Base-by-base conservation (phyloP, 2,797 vertebrate genomes). In the Pterois miles region DNA sequence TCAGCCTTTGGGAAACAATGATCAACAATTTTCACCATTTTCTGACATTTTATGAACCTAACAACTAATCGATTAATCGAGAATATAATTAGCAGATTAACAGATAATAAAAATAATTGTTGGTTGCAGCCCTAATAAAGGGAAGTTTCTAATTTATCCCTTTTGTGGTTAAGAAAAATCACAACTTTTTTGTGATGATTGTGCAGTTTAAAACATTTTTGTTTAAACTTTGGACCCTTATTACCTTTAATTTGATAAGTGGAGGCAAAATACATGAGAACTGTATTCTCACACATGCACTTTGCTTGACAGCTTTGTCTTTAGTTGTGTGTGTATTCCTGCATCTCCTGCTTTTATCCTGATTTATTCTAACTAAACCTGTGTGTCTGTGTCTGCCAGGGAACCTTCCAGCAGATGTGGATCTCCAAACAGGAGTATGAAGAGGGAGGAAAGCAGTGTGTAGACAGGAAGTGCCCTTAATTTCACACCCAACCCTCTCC, bases 331-430 rank as follows among this genome's bases (percentile, higher is more conserved):
- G 34, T 71, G 7, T n/a, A 2, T 43, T 29, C 4, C 4, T 58
- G 22, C 1, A 13, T 34, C 6, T 29, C 53, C 20, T 9, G 5
- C 23, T 46, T 34, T 3, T 9, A 22, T 34, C 10, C 12, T 8
- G 11, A 43, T 13, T 3, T 43, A 29, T 23, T 29, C 6, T 36
- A 65, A 46, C 52, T 56, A 6, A 50, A 25, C 36, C 5, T 16
- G 13, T 73, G 40, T 56, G 65, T 53, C 6, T 73, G 5, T 20
- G 1, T 93, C 86, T 91, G 1, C 27, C 82, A 99, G 98, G 98
- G 98, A 81, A 99, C 98, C 74, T 99, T 99, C 92, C 98, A 99
- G 87, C 98, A 99, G 91, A 99, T 99, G 98, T 99, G 98, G 98
- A 99, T 99, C 94, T 99, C 98, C 29, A 99, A 99, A 91, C 98